Base-by-base conservation (phyloP, 2,797 vertebrate genomes). In the Phalanger gymnotis region DNA sequence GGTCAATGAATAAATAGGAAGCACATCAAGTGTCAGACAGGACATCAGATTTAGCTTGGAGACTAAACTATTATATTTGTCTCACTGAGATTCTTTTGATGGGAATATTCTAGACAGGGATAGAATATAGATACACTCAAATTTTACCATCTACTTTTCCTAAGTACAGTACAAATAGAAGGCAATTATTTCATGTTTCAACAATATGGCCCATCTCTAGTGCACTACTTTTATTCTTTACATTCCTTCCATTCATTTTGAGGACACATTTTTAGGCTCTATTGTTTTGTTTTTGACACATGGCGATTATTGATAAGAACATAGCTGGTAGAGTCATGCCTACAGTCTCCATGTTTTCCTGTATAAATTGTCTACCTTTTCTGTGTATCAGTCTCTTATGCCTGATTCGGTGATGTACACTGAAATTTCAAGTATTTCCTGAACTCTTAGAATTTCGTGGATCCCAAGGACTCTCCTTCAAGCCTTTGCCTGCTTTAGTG, bases 211-310 rank as follows among this genome's bases (percentile, higher is more conserved):
- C 13, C 91, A 66, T 93, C 92, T 57, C 61, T 94, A 93, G 56
- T 47, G 91, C 89, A 53, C 92, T 54, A n/a, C 25, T 94, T 96
- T 54, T 90, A 91, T 90, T 94, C 57, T 96, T 56, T 52, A 55
- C 93, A 81, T 96, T 94, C 91, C 96, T 92, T 95, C 93, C 93
- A 90, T 89, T 92, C 27, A 51, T 95, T 96, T 95, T 94, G n/a
- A 53, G 91, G 93, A 94, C 53, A 54, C 54, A 93, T 92, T 97
- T 95, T 94, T 95, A 96, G 93, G 92, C 90, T 96, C 7, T 94
- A 95, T 97, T 94, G 92, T 91, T 96, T 92, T 96, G 92, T 90
- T 56, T 93, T 31, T 9, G 96, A 96, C 61, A 95, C 47, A 89
- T 81, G 93, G 92, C 53, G 47, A 96, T 95, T 97, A 94, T 93